Evolutionary conservation across 30 jellyfish, hydroid and myxozoan genomes (phyloP).

Genomic region (Mastigias papua): DNA sequence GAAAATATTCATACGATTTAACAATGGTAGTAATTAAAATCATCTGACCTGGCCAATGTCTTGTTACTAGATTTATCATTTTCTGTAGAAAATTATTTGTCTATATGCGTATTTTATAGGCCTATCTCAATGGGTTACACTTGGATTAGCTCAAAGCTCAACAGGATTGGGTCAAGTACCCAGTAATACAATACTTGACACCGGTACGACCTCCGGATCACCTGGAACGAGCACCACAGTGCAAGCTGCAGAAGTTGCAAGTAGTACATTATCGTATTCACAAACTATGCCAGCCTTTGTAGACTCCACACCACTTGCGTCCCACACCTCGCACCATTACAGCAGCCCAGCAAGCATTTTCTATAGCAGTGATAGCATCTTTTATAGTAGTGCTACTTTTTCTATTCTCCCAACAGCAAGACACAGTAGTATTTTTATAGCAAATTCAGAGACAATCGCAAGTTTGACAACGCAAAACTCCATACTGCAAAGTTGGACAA

Average conservation of each 20-base stretch:
- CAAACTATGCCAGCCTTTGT: not conserved
- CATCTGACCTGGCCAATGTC: not conserved
- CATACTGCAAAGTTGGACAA: not conserved
- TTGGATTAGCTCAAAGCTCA: slow-evolving; percentile 6
- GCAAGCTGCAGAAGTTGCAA: not conserved
- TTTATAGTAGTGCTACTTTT: not conserved
- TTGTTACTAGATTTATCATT: not conserved
- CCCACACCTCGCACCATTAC: not conserved
- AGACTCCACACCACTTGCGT: not conserved
- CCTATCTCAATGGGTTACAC: not conserved
- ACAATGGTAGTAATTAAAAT: too few relatives aligned
- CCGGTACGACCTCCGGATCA: not conserved
- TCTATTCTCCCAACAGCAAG: not conserved
- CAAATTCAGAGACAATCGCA: not conserved
- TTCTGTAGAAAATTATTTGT: not conserved
- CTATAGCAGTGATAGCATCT: not conserved
- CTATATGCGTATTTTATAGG: not conserved
- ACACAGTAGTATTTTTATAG: not conserved
- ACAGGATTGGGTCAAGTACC: not conserved
- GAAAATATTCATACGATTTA: not conserved
- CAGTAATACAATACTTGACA: not conserved
- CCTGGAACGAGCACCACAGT: too few relatives aligned
- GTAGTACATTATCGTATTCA: not conserved
- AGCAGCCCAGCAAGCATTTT: not conserved
- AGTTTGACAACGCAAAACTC: not conserved